Percentiles rank a stretch among this genome's conserved stretches.
phyloP scores from a whole-genome alignment of 2,113 vertebrate species.

The Delphinapterus leucas region DNA sequence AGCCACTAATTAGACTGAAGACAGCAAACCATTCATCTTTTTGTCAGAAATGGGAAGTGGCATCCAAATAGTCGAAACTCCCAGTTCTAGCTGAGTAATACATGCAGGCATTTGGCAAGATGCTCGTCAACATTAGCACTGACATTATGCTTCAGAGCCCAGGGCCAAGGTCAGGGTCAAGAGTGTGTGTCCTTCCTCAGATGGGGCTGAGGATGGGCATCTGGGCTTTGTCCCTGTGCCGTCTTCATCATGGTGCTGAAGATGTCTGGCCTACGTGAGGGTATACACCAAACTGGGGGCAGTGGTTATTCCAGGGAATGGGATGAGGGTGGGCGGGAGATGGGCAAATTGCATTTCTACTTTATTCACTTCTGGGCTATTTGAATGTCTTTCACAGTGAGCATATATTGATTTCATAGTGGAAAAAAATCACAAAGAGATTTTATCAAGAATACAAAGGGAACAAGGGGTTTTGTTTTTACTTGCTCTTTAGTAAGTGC shows the following conservation, averaged over 20 bases:
- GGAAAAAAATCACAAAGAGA: not conserved
- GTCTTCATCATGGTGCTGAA: not conserved
- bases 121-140: not conserved
- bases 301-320: not conserved
- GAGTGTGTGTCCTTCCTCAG: not conserved
- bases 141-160: not conserved
- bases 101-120: fast-evolving
- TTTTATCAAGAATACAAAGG: not conserved
- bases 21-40: slow-evolving; percentile 74
- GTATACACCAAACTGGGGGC: not conserved
- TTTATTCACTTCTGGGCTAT: not conserved
- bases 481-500: not conserved
- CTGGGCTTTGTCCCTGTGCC: not conserved
- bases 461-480: not conserved
- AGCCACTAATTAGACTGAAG: slow-evolving; percentile 76
- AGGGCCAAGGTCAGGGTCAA: not conserved
- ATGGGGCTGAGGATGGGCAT: not conserved
- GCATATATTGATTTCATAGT: not conserved
- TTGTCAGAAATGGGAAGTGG: slow-evolving; percentile 78
- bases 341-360: not conserved
- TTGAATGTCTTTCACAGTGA: not conserved
- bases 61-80: slow-evolving; percentile 62
- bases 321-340: not conserved
- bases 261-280: not conserved
- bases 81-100: slow-evolving; percentile 48